Evolutionary conservation across 2,888 invertebrate genomes (phyloP), one percentile per base, ranked within the genome.

Genomic region (Microplitis deprimator): DNA sequence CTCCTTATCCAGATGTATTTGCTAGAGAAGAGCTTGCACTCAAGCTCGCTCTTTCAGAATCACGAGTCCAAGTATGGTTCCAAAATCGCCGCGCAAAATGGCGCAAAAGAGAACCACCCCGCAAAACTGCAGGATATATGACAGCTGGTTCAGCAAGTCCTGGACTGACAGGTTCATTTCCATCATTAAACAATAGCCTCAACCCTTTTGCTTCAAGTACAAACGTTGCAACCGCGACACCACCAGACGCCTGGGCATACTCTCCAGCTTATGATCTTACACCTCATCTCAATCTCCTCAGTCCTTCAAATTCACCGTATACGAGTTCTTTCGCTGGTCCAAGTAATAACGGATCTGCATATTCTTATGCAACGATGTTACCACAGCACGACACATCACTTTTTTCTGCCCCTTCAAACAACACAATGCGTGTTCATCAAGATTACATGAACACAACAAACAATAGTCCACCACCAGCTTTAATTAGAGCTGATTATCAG

Each of bases 1-100:
- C 98, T 0, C 98, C 98, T 0, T 98, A 98, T 87, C 98, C 98
- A 0, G 98, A 98, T 89, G 97, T 98, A 0, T 98, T 98, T 87
- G 98, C 98, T 1, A 92, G 98, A 77, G 98, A 98, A 89, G 98
- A 98, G 88, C 91, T 98, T 77, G 98, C 98, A 71, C 92, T 97
- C 65, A 96, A 97, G 89, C 92, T 98, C 75, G 96, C 95, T 85
- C 92, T 98, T 38, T 97, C 96, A 84, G 98, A 98, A 84, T 93
- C 93, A 0, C 90, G 93, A 6, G 93, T 93, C 0, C 93, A 93
- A 86, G 96, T 96, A 50, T 96, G 96, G 96, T 96, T 96, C 89
- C 96, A 96, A 91, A 97, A 97, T 88, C 93, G 97, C 80, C 92
- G 97, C 80, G 97, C 97, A 13, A 97, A 97, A 89, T 97, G 97